Evolutionary conservation across 1,140 invertebrate species (phyloP), one percentile per base, ranked within the genome.

Genomic region (Linepithema humile): DNA sequence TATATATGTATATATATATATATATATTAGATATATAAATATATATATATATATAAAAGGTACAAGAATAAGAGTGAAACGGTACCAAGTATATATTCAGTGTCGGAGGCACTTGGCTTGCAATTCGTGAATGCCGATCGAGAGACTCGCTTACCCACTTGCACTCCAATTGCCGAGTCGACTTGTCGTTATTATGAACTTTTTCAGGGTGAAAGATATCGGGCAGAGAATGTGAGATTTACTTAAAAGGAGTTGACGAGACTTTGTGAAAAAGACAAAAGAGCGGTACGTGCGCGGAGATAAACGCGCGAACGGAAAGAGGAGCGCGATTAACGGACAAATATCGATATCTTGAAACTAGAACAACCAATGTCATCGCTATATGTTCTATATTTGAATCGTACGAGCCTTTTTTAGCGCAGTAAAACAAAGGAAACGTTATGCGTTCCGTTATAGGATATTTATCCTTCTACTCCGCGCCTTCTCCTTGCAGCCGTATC

Each of bases 121-220:
- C 92, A 92, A 93, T 82, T 88, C 82, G 88, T 90, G 69, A 92
- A 88, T 85, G 75, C 38, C 45, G 64, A 85, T 86, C 83, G 83
- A 64, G 65, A 77, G 55, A 83, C 85, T 87, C 89, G 86, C 87
- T 90, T 90, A 90, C 89, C 83, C 70, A 83, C 62, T 92, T 90
- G 93, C 91, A 92, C 89, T 85, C 90, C 90, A 91, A 93, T 89
- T 91, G 91, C 90, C 86, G 73, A 74, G 85, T 64, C 86, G 92
- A 92, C 89, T 90, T 89, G 85, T 92, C 91, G 93, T 94, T 94
- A 94, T 94, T 91, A 89, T 91, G 90, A 77, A 89, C n/a, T 82
- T 84, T 91, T 93, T 86, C 89, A 92, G 89, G 89, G 84, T 91
- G 90, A 90, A 91, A 90, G 91, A 88, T 89, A 92, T 92, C 67